These are phyloP conservation scores for Nephrotoma guestfalica DNA, from an alignment of 2,888 invertebrate species.

Conservation along the genomic window DNA sequence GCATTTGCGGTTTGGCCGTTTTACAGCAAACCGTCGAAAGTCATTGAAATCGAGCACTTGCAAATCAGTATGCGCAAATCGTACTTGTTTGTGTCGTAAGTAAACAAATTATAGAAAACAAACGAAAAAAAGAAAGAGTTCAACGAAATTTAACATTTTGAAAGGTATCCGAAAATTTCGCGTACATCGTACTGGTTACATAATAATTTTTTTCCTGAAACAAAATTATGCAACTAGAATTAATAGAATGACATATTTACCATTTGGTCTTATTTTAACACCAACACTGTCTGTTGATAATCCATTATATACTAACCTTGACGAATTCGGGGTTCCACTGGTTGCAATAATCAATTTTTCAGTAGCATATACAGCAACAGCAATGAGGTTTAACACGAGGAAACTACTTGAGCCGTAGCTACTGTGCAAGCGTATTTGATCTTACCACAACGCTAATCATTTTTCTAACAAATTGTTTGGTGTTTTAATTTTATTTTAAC, in stretches of 20 bases:
- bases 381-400: constrained; percentile 48
- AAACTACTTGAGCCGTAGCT: constrained; percentile 51
- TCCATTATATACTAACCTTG: background rate
- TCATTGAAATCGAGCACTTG: constrained; percentile 71
- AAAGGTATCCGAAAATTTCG: constrained; percentile 14
- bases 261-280: background rate
- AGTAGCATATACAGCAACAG: constrained; percentile 35
- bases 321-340: background rate
- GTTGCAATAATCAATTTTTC: constrained; percentile 30
- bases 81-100: constrained; percentile 42
- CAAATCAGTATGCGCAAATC: constrained; percentile 84
- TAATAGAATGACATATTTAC: background rate
- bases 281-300: background rate
- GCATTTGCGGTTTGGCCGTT: constrained; percentile 43
- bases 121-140: constrained; percentile 11
- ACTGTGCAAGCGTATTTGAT: constrained; percentile 48
- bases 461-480: constrained; percentile 19
- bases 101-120: too few species aligned
- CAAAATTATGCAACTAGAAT: background rate
- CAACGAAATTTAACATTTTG: constrained; percentile 21
- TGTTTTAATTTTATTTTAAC: background rate
- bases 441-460: constrained; percentile 55
- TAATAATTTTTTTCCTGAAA: constrained; percentile 8
- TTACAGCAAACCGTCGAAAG: constrained; percentile 60
- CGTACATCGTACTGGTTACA: constrained; percentile 4